These are phyloP conservation scores for Sminthurinus aureus DNA, from an alignment of 2,888 invertebrate genomes.

Conservation along the genomic window DNA sequence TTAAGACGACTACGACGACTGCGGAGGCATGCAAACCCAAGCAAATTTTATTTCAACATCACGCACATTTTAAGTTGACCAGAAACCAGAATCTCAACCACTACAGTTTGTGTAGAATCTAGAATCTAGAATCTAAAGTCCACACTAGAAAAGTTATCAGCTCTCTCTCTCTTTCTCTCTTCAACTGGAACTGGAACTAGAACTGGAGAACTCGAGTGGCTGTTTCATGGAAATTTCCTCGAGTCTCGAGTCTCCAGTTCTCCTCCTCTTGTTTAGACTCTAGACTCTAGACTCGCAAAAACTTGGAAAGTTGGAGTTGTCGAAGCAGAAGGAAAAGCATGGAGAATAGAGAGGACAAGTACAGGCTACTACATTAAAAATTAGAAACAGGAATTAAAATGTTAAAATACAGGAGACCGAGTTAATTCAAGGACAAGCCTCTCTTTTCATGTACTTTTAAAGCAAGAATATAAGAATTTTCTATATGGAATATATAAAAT, in stretches of 20 bases:
- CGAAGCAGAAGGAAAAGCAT: not conserved
- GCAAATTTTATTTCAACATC: conserved; percentile 14
- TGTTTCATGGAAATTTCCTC: not conserved
- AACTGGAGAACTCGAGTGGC: not conserved
- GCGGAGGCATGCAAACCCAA: conserved; percentile 16
- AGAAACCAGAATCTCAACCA: not conserved
- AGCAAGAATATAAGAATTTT: not conserved
- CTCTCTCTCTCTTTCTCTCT: not conserved
- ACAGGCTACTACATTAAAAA: not conserved
- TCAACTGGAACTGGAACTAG: not conserved
- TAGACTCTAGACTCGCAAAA: too few relatives aligned
- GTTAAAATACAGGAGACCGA: too few relatives aligned
- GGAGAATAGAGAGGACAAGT: not conserved
- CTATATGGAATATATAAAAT: not conserved
- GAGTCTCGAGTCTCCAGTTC: too few relatives aligned
- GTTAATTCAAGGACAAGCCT: too few relatives aligned
- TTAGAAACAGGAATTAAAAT: too few relatives aligned
- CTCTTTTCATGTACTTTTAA: too few relatives aligned
- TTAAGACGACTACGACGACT: not conserved
- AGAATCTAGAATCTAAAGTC: not conserved
- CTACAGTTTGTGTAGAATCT: not conserved
- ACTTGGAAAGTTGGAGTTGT: not conserved
- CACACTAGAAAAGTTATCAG: not conserved
- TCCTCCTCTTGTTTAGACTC: not conserved
- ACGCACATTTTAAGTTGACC: conserved; percentile 30